Evolutionary conservation across 2,888 invertebrate genomes (phyloP).

Genomic region (Limnephilus lunatus): DNA sequence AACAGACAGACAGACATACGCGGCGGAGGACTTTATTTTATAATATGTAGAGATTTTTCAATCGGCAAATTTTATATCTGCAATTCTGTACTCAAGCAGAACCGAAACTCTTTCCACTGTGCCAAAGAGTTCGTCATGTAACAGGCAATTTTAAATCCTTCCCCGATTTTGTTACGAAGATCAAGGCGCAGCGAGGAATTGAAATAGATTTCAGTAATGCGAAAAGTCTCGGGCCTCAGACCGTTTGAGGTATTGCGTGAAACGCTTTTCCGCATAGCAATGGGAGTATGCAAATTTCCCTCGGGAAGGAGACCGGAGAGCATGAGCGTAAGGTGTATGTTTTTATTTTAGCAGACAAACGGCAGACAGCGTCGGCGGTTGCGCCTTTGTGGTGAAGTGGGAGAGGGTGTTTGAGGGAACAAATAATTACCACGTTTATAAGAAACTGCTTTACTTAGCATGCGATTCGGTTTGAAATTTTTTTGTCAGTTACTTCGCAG

Average conservation of each 20-base stretch:
- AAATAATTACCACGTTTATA: not conserved
- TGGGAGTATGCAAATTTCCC: slow-evolving; percentile 66
- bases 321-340: slow-evolving; percentile 56
- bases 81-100: not conserved
- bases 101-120: not conserved
- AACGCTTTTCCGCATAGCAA: slow-evolving; percentile 56
- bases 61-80: not conserved
- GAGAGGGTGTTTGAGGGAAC: not conserved
- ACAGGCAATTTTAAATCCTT: not conserved
- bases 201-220: slow-evolving; percentile 65
- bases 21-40: no score
- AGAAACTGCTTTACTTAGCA: not conserved
- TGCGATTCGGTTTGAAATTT: not conserved
- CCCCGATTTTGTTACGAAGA: not conserved
- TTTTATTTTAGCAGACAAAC: slow-evolving; percentile 48
- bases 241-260: slow-evolving; percentile 63
- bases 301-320: slow-evolving; percentile 57
- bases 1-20: no score
- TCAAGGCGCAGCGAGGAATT: slow-evolving; percentile 52
- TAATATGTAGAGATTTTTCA: no score
- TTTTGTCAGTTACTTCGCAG: not conserved
- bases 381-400: slow-evolving; percentile 12
- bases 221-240: slow-evolving; percentile 60
- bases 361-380: not conserved
- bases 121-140: not conserved